Evolutionary conservation across 2,888 invertebrate species (phyloP).

Genomic region (Chorisops tibialis): DNA sequence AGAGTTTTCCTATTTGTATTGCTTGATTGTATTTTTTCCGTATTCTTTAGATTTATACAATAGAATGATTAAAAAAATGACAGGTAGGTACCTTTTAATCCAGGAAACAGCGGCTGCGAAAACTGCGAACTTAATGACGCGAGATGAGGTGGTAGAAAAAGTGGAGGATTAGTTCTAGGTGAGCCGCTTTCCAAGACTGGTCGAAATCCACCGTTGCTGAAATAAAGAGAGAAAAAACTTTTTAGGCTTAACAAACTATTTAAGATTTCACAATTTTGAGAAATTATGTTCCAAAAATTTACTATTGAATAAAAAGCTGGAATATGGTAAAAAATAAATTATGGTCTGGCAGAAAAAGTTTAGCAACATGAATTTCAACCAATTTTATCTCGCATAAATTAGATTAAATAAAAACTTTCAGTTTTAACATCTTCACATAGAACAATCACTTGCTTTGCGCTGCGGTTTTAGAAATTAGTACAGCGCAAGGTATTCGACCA

Average conservation of each 20-base stretch:
- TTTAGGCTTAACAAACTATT: no score
- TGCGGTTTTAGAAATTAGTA: no score
- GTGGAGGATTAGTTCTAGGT: conserved; percentile 62
- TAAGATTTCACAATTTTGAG: no score
- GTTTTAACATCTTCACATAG: no score
- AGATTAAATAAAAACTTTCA: no score
- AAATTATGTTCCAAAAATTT: conserved; percentile 8
- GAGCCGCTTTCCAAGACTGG: conserved; percentile 58
- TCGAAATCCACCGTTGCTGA: conserved; percentile 59
- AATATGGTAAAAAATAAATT: not conserved
- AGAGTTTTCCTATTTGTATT: not conserved
- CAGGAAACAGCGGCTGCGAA: conserved; percentile 77
- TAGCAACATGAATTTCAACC: no score
- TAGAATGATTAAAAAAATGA: not conserved
- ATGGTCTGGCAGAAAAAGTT: no score
- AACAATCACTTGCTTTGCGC: no score
- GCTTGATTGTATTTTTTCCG: not conserved
- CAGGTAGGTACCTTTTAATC: conserved; percentile 74
- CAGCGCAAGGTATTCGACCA: no score
- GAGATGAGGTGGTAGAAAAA: conserved; percentile 81
- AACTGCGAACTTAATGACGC: conserved; percentile 69
- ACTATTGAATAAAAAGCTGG: not conserved
- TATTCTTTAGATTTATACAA: not conserved
- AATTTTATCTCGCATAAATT: not conserved
- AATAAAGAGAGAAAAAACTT: conserved; percentile 39